A percentile compares a stretch with the other conserved stretches of the same genome.
Evolutionary conservation across 30 jellyfish, hydroid and myxozoan genomes (phyloP).

Genomic region (Hydractinia symbiolongicarpus): DNA sequence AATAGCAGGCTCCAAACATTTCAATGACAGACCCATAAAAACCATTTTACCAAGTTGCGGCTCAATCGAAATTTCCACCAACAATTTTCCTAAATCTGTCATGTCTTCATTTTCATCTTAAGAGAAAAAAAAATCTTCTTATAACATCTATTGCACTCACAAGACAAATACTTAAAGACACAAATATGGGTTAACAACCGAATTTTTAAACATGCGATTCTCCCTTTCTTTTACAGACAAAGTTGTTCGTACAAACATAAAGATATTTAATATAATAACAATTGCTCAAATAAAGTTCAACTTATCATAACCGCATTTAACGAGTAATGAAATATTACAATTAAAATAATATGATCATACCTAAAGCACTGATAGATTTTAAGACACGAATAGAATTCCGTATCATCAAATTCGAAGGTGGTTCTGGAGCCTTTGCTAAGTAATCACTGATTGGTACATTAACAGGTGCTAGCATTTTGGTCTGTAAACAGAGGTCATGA

Average conservation of each 20-base stretch:
- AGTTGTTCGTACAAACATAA: too few species aligned
- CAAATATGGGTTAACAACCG: too few species aligned
- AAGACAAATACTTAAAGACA: too few species aligned
- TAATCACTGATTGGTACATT: constrained; percentile 77
- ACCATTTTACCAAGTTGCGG: constrained; percentile 84
- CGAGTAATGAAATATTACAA: background rate
- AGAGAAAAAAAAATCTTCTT: background rate
- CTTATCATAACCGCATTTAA: background rate
- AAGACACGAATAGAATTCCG: constrained; percentile 56
- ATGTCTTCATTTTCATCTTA: constrained; percentile 84
- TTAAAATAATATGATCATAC: constrained; percentile 5
- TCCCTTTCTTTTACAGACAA: too few species aligned
- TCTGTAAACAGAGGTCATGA: constrained; percentile 72
- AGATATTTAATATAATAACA: too few species aligned
- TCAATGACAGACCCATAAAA: constrained; percentile 66
- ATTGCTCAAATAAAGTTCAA: background rate
- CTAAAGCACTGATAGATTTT: constrained; percentile 73
- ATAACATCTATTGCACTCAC: background rate
- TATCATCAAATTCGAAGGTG: constrained; percentile 73
- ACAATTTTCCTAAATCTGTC: constrained; percentile 81
- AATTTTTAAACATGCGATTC: too few species aligned
- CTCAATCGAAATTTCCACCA: constrained; percentile 84
- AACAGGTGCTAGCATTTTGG: constrained; percentile 82
- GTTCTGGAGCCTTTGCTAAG: constrained; percentile 73
- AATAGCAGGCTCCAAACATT: constrained; percentile 77